phyloP scores from a whole-genome alignment of 2,888 invertebrate genomes.

The Myopa testacea region DNA sequence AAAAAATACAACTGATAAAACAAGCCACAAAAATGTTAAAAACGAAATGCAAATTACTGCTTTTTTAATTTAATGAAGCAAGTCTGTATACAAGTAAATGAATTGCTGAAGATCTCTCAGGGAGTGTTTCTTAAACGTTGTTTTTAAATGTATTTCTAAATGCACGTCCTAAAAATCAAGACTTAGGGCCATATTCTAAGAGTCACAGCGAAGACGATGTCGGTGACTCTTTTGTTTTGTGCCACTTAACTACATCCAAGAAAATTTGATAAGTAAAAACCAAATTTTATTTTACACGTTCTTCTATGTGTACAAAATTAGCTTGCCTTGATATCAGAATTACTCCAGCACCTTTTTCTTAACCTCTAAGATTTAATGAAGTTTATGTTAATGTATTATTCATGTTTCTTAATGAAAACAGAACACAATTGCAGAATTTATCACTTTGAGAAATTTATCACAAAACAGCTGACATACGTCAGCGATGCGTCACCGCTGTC shows the following conservation, averaged over 20 bases:
- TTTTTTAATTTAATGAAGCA: not conserved
- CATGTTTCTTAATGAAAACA: too few species aligned
- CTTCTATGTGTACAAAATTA: too few species aligned
- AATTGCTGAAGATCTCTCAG: not conserved
- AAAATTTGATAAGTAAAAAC: too few species aligned
- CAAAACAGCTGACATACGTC: constrained; percentile 38
- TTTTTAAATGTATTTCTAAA: not conserved
- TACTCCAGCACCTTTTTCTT: too few species aligned
- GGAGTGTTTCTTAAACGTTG: not conserved
- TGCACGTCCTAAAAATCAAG: not conserved
- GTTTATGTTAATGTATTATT: too few species aligned
- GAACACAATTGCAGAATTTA: not conserved
- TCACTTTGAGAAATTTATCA: not conserved
- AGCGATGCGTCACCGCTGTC: constrained; percentile 39
- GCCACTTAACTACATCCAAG: too few species aligned
- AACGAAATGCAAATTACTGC: not conserved
- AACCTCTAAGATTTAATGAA: too few species aligned
- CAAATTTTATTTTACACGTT: too few species aligned
- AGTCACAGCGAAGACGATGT: not conserved
- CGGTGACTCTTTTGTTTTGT: not conserved
- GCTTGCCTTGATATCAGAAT: too few species aligned
- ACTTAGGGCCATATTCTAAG: too few species aligned
- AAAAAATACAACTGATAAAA: not conserved
- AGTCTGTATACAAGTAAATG: not conserved
- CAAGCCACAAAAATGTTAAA: not conserved